Percentiles rank a stretch among this genome's conserved stretches.
Conservation (phyloP, 2,888 invertebrate genomes). For the Alitta virens region DNA sequence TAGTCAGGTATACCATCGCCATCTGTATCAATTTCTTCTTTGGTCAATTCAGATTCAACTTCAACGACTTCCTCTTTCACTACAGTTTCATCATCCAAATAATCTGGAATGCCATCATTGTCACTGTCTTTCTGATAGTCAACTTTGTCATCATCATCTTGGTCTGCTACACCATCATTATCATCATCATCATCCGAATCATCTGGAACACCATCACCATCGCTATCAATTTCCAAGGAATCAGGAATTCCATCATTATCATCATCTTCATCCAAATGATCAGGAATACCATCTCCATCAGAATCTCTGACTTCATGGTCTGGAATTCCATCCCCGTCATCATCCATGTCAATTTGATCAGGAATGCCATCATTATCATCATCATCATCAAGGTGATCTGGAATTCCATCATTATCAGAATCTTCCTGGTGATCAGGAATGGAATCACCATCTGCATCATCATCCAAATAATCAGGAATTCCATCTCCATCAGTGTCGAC, state of each 20-base stretch:
- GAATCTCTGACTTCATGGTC: constrained; percentile 27
- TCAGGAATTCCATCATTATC: constrained; percentile 40
- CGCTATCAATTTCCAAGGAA: constrained; percentile 24
- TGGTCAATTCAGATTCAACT: constrained; percentile 26
- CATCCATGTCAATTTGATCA: constrained; percentile 30
- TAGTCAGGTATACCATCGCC: constrained; percentile 37
- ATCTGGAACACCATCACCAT: constrained; percentile 39
- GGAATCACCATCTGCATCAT: constrained; percentile 33
- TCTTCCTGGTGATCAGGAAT: constrained; percentile 26
- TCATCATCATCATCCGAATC: constrained; percentile 34
- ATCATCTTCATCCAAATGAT: constrained; percentile 26
- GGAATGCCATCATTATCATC: constrained; percentile 43
- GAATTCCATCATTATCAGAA: constrained; percentile 28
- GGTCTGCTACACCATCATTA: constrained; percentile 37
- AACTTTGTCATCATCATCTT: constrained; percentile 31
- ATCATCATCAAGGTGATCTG: constrained; percentile 26
- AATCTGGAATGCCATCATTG: constrained; percentile 15
- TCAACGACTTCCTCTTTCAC: constrained; percentile 25
- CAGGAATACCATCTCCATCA: constrained; percentile 43
- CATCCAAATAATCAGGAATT: constrained; percentile 21
- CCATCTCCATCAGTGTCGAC: constrained; percentile 26
- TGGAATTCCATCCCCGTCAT: constrained; percentile 45
- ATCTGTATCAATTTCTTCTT: constrained; percentile 24
- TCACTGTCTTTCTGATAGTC: constrained; percentile 32
- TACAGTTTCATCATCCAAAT: constrained; percentile 10